Conservation (phyloP, 1,140 invertebrate species). For the Aphis craccivora region DNA sequence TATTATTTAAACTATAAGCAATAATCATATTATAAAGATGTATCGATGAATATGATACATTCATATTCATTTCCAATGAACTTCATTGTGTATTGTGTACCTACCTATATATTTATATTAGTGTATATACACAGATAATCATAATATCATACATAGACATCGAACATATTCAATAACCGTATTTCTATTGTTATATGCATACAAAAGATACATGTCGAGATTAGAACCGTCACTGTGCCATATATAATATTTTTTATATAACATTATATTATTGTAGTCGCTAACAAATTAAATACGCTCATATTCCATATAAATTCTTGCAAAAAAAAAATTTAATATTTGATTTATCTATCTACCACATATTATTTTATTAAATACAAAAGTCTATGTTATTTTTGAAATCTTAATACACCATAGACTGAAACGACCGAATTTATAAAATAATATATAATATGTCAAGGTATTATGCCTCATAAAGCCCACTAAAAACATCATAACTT, state of each 20-base stretch:
- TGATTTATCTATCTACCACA: not conserved
- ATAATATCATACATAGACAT: not conserved
- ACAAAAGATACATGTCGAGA: slow-evolving; percentile 4
- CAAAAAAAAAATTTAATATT: not conserved
- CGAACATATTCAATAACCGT: not conserved
- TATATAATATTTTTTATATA: not conserved
- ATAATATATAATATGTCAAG: not conserved
- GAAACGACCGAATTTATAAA: not conserved
- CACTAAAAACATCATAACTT: slow-evolving; percentile 9
- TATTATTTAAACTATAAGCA: not conserved
- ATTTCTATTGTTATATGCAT: slow-evolving; percentile 8
- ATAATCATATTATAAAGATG: not conserved
- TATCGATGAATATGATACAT: not conserved
- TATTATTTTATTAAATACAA: not conserved
- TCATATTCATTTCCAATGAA: not conserved
- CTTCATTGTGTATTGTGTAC: not conserved
- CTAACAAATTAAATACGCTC: not conserved
- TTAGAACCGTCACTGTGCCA: not conserved
- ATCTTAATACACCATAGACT: not conserved
- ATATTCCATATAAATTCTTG: not conserved
- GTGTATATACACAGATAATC: not conserved
- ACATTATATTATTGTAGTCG: not conserved
- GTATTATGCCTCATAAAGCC: not conserved
- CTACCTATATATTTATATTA: not conserved
- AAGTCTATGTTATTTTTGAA: not conserved